A percentile compares a stretch with the other conserved stretches of the same genome.
Evolutionary conservation across 1,140 invertebrate species (phyloP).

Genomic region (Ooceraea biroi): DNA sequence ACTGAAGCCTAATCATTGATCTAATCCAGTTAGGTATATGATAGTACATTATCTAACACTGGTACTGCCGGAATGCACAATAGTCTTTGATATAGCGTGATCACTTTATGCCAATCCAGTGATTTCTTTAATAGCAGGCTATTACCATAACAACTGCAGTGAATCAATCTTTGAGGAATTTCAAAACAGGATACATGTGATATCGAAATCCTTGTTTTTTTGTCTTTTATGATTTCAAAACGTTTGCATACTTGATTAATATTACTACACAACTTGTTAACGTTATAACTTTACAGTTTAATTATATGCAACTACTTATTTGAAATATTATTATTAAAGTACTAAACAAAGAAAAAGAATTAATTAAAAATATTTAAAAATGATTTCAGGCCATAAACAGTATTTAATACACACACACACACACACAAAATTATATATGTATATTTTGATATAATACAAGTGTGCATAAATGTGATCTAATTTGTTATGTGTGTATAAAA

Average conservation of each 20-base stretch:
- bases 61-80: slow-evolving; percentile 42
- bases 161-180: slow-evolving; percentile 27
- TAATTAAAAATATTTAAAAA: neutral
- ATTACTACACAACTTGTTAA: no score
- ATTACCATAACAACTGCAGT: slow-evolving; percentile 29
- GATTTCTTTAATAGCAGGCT: slow-evolving; percentile 35
- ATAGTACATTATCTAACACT: slow-evolving; percentile 49
- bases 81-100: slow-evolving; percentile 27
- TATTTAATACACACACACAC: neutral
- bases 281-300: neutral
- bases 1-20: slow-evolving; percentile 47
- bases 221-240: neutral
- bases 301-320: neutral
- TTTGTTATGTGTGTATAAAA: no score
- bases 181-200: slow-evolving; percentile 29
- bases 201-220: slow-evolving; percentile 13
- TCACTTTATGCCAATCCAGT: slow-evolving; percentile 53
- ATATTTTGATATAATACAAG: no score
- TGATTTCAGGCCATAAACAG: neutral
- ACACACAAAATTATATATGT: neutral
- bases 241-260: neutral
- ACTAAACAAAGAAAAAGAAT: no score
- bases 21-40: slow-evolving; percentile 46
- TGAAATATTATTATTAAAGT: no score
- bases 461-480: neutral